Base-by-base conservation (phyloP, 2,888 invertebrate species). In the Nasonia oneida region DNA sequence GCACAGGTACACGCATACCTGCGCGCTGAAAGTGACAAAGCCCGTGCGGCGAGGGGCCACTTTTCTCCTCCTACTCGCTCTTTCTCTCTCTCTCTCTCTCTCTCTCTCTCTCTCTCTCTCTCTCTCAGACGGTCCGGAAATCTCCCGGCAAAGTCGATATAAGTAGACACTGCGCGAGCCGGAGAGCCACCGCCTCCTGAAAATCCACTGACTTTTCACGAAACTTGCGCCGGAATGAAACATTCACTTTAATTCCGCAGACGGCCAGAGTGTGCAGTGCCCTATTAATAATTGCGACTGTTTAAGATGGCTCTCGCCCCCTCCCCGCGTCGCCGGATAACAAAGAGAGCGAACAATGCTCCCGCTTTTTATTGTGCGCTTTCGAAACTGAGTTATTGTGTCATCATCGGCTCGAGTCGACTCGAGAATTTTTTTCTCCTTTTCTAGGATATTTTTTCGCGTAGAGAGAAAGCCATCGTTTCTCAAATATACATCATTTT, bases 1-100 rank as follows among this genome's bases (percentile, higher is more conserved):
- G 5, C 29, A 64, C 64, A 29, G 12, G 29, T 39, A 71, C 14
- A 39, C 18, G 39, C 23, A 42, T 73, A 73, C 42, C 71, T 18
- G 71, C 2, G 47, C 47, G 47, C 47, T 12, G 47, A 39, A 39
- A 61, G 71, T 71, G 71, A 71, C 71, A 71, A 71, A 71, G 71
- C 42, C 39, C 10, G 42, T 37, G 42, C 37, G 4, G 64, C 70
- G 15, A 57, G 57, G 57, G 70, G 70, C 70, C 70, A 70, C 33
- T 70, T 70, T 33, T 37, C 33, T 18, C 70, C 15, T 4, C 12
- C 29, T 29, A 29, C 29, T 29, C 29, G 29, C 29, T 29, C 29
- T 29, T 29, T 29, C 33, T 23, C 33, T 15, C 4, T 3, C 4
- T 53, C 53, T 53, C 53, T 18, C 70, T 33, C 10, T 0, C 29